Evolutionary conservation across 2,888 invertebrate genomes (phyloP).

Genomic region (Leptodirus hochenwartii): DNA sequence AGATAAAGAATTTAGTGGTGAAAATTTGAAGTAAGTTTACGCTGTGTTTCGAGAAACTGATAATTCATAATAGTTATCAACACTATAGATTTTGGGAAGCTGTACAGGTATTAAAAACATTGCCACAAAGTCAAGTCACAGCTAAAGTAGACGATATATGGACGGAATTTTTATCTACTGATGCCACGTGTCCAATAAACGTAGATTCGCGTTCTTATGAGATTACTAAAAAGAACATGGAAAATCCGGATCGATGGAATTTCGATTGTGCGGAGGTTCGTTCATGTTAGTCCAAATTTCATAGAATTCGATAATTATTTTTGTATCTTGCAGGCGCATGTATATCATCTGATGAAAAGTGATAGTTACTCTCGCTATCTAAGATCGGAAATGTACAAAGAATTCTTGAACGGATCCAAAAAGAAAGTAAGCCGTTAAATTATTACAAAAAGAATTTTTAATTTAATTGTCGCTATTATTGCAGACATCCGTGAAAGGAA

Average conservation of each 20-base stretch:
- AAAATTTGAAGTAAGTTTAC: constrained; percentile 77
- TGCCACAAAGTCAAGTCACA: constrained; percentile 72
- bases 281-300: too few relatives aligned
- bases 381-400: constrained; percentile 97
- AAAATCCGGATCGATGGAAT: constrained; percentile 75
- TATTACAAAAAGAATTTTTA: constrained; percentile 12
- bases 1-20: constrained; percentile 96
- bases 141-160: constrained; percentile 72
- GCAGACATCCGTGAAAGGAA: constrained; percentile 73
- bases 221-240: constrained; percentile 61
- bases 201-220: constrained; percentile 88
- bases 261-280: constrained; percentile 93
- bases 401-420: constrained; percentile 85
- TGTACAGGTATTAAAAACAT: constrained; percentile 76
- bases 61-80: background rate
- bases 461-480: constrained; percentile 22
- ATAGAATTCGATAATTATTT: too few relatives aligned
- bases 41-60: background rate
- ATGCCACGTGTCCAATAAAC: constrained; percentile 93
- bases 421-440: constrained; percentile 60
- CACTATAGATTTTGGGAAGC: constrained; percentile 82
- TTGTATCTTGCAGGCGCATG: constrained; percentile 61
- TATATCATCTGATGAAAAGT: constrained; percentile 98
- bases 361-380: constrained; percentile 97
- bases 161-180: constrained; percentile 83